phyloP scores from a whole-genome alignment of 2,888 invertebrate species.

The Amiota communis region DNA sequence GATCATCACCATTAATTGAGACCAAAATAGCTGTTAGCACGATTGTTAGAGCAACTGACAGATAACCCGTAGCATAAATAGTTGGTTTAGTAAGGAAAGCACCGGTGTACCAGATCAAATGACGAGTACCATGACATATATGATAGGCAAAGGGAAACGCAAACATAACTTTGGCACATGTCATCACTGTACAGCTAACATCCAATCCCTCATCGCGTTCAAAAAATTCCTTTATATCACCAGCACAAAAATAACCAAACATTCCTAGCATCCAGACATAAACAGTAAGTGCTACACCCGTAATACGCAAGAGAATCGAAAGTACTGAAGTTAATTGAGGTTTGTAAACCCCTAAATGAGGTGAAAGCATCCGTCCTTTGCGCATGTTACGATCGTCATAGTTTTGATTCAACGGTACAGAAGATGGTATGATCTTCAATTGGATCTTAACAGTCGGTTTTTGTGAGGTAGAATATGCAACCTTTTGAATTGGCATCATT shows the following conservation, averaged over 20 bases:
- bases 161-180: constrained; percentile 38
- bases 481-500: no score
- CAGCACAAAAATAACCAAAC: constrained; percentile 31
- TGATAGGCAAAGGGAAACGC: constrained; percentile 53
- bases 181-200: constrained; percentile 15
- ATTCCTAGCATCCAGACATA: constrained; percentile 49
- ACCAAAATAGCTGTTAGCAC: constrained; percentile 40
- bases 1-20: not conserved
- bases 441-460: constrained; percentile 30
- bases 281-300: constrained; percentile 42
- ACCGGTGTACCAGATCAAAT: constrained; percentile 51
- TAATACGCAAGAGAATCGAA: constrained; percentile 48
- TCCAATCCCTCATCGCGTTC: constrained; percentile 22
- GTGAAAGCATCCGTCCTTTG: constrained; percentile 46
- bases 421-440: constrained; percentile 40
- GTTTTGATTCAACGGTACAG: not conserved
- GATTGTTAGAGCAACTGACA: constrained; percentile 40
- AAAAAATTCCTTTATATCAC: constrained; percentile 38
- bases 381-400: constrained; percentile 48
- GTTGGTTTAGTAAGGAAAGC: constrained; percentile 46
- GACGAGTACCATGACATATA: constrained; percentile 46
- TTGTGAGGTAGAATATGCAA: no score
- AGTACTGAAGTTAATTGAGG: constrained; percentile 49
- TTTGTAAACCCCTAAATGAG: constrained; percentile 50
- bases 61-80: constrained; percentile 53